phyloP scores from a whole-genome alignment of 2,113 vertebrate species.

The Pangasianodon hypophthalmus region DNA sequence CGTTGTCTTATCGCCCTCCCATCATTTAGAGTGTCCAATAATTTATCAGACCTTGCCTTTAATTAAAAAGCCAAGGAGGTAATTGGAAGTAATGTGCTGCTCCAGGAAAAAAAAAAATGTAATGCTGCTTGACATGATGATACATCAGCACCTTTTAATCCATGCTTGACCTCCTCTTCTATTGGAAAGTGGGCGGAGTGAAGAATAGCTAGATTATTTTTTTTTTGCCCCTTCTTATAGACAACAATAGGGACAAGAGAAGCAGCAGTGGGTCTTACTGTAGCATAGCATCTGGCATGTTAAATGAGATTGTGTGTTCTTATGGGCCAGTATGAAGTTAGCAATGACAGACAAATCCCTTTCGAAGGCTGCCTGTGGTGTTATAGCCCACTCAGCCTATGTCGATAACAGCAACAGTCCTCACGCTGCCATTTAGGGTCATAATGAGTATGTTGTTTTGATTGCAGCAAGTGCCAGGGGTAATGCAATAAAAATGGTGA shows the following conservation, averaged over 20 bases:
- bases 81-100: conserved; percentile 73
- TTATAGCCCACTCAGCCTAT: not conserved
- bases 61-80: conserved; percentile 77
- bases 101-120: conserved; percentile 58
- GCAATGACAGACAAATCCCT: conserved; percentile 18
- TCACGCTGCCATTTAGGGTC: not conserved
- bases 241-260: not conserved
- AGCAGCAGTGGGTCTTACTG: not conserved
- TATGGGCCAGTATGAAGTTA: conserved; percentile 3
- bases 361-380: not conserved
- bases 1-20: conserved; percentile 55
- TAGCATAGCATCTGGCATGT: not conserved
- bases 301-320: conserved; percentile 2
- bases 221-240: not conserved
- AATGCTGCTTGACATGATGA: conserved; percentile 69
- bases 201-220: not conserved
- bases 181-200: not conserved
- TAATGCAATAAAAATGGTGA: conserved; percentile 16
- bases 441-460: conserved; percentile 21
- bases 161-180: conserved; percentile 66
- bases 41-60: conserved; percentile 76
- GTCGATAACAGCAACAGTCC: not conserved
- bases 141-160: conserved; percentile 73
- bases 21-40: conserved; percentile 67
- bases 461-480: not conserved